phyloP scores from a whole-genome alignment of 2,888 invertebrate species.

The Ophonus ardosiacus region DNA sequence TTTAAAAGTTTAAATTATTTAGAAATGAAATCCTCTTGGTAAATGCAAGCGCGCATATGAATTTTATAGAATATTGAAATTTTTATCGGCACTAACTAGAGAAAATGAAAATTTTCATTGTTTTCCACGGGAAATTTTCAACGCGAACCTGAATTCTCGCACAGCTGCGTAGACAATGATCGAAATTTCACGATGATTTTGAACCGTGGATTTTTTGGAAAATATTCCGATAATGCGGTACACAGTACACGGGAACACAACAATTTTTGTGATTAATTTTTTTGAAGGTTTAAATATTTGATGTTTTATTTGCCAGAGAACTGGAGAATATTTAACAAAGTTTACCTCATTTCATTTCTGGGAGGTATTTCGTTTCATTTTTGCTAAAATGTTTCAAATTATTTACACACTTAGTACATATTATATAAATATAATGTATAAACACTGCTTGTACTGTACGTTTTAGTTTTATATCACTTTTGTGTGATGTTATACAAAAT shows the following conservation, averaged over 20 bases:
- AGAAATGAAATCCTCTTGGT: background rate
- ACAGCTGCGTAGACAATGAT: constrained; percentile 30
- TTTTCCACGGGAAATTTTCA: background rate
- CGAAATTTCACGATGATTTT: constrained; percentile 46
- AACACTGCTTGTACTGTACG: no score
- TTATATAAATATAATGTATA: no score
- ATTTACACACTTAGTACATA: background rate
- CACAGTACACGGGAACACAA: constrained; percentile 11
- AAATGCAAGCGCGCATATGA: background rate
- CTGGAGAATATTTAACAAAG: background rate
- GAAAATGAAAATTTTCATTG: background rate
- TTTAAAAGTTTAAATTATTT: background rate
- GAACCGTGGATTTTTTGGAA: constrained; percentile 35
- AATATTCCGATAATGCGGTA: constrained; percentile 46
- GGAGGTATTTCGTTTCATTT: background rate
- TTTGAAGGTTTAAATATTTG: constrained; percentile 43
- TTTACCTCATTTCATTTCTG: background rate
- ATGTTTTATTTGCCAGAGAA: constrained; percentile 10
- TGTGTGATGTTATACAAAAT: no score
- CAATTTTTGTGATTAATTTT: constrained; percentile 55
- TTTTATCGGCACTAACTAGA: background rate
- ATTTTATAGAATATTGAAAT: background rate
- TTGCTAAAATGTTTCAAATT: background rate
- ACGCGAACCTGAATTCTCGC: background rate
- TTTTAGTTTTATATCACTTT: no score